Evolutionary conservation across 2,888 invertebrate species (phyloP), one percentile per base, ranked within the genome.

Genomic region (Petrophora chlorosata): DNA sequence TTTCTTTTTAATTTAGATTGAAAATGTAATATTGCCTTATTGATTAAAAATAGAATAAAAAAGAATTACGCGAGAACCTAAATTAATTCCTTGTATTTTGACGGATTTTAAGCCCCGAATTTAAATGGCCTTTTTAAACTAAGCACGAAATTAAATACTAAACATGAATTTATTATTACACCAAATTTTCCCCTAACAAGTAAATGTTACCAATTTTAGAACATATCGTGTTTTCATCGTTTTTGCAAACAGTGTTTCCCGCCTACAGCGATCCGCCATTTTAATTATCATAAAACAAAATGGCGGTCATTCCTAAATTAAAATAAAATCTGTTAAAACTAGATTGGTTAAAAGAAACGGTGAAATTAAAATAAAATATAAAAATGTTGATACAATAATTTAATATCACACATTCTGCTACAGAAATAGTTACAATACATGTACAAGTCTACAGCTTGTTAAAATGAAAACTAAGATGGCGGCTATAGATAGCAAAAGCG

Each of bases 41-140:
- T 13, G 4, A n/a, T 34, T 3, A 10, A 32, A 35, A n/a, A n/a
- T n/a, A n/a, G n/a, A 9, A 28, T 38, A 44, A 46, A 28, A 17
- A 41, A 41, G 12, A 41, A 35, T 35, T 36, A 42, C 34, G 44
- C 35, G 42, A 51, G 26, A 45, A 57, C 48, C 45, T 60, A 51
- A 53, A 55, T 46, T 60, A 60, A 57, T 60, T 60, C 59, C 57
- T 60, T 60, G 59, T 59, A 56, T 59, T 54, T 47, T 48, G 40
- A 39, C 30, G 42, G 48, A 49, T 56, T 59, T 54, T 54, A 56
- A 56, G 54, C 56, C 53, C 48, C 54, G 48, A 57, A 53, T 42
- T 46, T 32, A n/a, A 41, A 42, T 52, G 56, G 52, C 56, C 46
- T 28, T 54, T 46, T 49, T 32, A 33, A 38, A 46, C 41, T 59